Evolutionary conservation across 2,113 vertebrate species (phyloP), one percentile per base, ranked within the genome.

Genomic region (Globicephala melas): DNA sequence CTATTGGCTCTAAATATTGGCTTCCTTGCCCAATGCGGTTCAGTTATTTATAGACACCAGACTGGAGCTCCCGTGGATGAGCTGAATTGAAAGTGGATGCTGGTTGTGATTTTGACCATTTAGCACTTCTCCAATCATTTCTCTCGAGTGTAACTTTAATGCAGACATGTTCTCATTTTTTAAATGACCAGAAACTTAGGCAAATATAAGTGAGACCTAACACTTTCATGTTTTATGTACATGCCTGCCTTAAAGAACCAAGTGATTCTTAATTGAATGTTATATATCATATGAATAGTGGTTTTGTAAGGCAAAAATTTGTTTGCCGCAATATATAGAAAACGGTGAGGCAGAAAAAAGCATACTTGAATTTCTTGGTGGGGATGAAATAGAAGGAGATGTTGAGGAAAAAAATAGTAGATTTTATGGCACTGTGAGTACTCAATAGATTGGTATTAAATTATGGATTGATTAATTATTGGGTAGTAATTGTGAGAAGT

Each of bases 1-100:
- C 91, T 97, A 93, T 90, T 97, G 97, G 73, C 77, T 98, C 91
- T 91, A 88, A 97, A 92, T 96, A 88, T 94, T 77, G 88, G 88
- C 68, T 98, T 62, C 68, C 68, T 82, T 98, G 96, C 91, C 85
- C 53, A 65, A 3, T 92, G 67, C 31, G 38, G 36, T 71, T 94
- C 23, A 44, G 31, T 71, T 97, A 26, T 89, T 94, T 97, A 47
- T 96, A 89, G 96, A 70, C 86, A 41, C 50, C 85, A 1, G 6
- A 50, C 86, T 95, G 50, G 65, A 96, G 90, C 93, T 86, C 68
- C 93, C 60, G 7, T 11, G 20, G 11, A 63, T 95, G 68, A 92
- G 67, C 81, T 71, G 97, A 97, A 87, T 95, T 89, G 23, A 31
- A 53, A 90, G 90, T 47, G 44, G 21, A 95, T 85, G 81, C 58